These are phyloP conservation scores for Seira musarum DNA, from an alignment of 2,888 invertebrate species.

Conservation along the genomic window DNA sequence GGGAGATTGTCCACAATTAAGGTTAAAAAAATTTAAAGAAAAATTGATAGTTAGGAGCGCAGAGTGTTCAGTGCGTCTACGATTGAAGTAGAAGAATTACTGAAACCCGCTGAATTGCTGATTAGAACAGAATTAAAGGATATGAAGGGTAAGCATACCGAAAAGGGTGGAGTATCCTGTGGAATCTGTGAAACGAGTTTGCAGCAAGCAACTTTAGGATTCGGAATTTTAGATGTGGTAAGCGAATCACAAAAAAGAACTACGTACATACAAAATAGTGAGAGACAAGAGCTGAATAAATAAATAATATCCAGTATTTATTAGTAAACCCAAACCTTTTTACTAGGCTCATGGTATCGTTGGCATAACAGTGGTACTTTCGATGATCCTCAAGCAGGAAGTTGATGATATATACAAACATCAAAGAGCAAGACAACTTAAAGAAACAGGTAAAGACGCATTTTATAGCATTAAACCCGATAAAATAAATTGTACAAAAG, in stretches of 20 bases:
- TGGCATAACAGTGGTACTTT: constrained; percentile 15
- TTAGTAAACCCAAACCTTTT: too few species aligned
- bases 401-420: constrained; percentile 1
- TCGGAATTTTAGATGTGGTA: constrained; percentile 43
- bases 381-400: constrained; percentile 42
- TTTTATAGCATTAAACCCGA: neutral
- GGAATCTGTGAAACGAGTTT: constrained; percentile 33
- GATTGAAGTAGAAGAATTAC: too few species aligned
- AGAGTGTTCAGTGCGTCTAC: too few species aligned
- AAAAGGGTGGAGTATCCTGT: constrained; percentile 36
- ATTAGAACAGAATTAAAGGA: too few species aligned
- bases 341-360: constrained; percentile 25
- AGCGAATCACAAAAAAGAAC: neutral
- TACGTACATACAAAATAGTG: neutral
- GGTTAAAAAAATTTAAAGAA: too few species aligned
- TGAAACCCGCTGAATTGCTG: too few species aligned
- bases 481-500: neutral
- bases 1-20: too few species aligned
- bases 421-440: too few species aligned
- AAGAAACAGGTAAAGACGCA: neutral
- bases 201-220: constrained; percentile 26
- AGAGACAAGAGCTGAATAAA: neutral
- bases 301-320: neutral
- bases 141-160: constrained; percentile 17
- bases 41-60: too few species aligned